Evolutionary conservation across 2,888 invertebrate species (phyloP), one percentile per base, ranked within the genome.

Genomic region (Thereva unica): DNA sequence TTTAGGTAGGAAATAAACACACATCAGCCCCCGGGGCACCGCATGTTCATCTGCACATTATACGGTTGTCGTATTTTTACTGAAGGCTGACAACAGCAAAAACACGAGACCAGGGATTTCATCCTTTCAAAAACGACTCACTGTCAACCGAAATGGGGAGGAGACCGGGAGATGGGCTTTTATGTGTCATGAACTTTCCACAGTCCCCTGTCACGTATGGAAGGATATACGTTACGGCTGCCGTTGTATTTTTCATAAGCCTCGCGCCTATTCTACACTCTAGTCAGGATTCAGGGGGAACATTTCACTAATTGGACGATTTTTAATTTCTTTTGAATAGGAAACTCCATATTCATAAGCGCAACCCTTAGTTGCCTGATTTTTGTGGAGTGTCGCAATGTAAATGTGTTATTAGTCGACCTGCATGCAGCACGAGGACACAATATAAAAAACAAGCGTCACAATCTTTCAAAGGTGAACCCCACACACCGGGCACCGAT

Each of bases 271-370:
- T 10, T 41, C 5, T 64, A 9, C 53, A 9, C 44, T 45, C 44
- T 35, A 47, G 5, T 40, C 9, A 34, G 42, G 50, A 61, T 23
- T 23, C 23, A 23, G 23, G 54, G 35, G 66, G 65, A 69, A 68
- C 67, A 64, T 68, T 67, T 68, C 68, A 68, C 71, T 72, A 73
- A 73, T 73, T 73, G 73, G 71, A 71, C 71, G 72, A 71, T 70
- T 71, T 73, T 72, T 72, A 71, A 71, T 71, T 71, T 71, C 68
- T 65, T 66, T 67, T 71, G 68, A 34, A 68, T 45, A 44, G 54
- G 45, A 40, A 45, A 38, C 45, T 53, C 45, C 64, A 64, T 54
- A 64, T 64, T 64, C 64, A 64, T 64, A 54, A 45, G 47, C 38
- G 12, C 45, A 53, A 54, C 45, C 53, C 53, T 61, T 12, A 50